These are phyloP conservation scores for Drosophila fulvimacula DNA, from an alignment of 2,888 invertebrate species.

Conservation along the genomic window DNA sequence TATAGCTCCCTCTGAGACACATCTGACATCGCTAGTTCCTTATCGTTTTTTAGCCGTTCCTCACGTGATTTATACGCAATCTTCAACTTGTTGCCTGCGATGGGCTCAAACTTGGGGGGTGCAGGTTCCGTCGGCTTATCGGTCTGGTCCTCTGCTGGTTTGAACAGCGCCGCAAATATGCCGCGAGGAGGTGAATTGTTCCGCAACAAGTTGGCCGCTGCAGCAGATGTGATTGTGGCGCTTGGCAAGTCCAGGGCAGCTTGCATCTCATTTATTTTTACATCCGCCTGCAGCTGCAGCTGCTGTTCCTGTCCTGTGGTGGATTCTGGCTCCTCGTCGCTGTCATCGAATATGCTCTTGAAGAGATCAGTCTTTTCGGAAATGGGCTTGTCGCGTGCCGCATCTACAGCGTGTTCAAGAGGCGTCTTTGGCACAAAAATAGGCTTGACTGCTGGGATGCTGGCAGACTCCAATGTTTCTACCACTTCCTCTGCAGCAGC, in stretches of 20 bases:
- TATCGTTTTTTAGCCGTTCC: conserved; percentile 57
- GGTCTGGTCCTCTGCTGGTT: conserved; percentile 27
- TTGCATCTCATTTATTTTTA: conserved; percentile 45
- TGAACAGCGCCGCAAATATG: conserved; percentile 86
- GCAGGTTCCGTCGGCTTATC: not conserved
- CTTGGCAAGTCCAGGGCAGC: conserved; percentile 47
- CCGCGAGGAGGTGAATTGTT: conserved; percentile 90
- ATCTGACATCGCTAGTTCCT: conserved; percentile 37
- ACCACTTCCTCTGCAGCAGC: not conserved
- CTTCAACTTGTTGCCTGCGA: conserved; percentile 63
- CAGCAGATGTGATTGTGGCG: conserved; percentile 66
- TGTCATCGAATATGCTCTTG: conserved; percentile 94
- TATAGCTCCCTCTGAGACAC: conserved; percentile 57
- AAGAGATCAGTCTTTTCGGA: conserved; percentile 91
- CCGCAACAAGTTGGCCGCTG: conserved; percentile 87
- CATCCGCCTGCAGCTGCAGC: conserved; percentile 55
- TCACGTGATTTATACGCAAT: conserved; percentile 69
- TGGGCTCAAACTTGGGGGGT: conserved; percentile 59
- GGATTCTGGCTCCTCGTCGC: conserved; percentile 87
- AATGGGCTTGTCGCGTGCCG: conserved; percentile 83
- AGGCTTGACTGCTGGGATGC: conserved; percentile 17
- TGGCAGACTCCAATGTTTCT: not conserved
- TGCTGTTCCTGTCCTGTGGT: conserved; percentile 44
- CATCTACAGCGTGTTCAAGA: conserved; percentile 80
- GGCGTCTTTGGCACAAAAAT: conserved; percentile 78